phyloP scores from a whole-genome alignment of 2,113 vertebrate genomes.

The Xenus cinereus region DNA sequence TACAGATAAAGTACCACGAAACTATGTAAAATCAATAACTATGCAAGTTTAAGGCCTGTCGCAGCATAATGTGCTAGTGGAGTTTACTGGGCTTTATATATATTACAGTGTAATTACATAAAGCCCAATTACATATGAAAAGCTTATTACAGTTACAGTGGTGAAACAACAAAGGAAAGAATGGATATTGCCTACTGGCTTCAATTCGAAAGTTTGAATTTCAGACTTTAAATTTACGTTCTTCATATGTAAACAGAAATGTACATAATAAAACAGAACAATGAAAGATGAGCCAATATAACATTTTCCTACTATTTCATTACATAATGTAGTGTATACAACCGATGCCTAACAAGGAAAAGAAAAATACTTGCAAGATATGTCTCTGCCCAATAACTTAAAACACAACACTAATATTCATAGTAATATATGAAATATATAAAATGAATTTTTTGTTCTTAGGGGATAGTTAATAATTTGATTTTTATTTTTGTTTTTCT shows the following conservation, averaged over 20 bases:
- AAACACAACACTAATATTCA: background rate
- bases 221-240: background rate
- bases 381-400: background rate
- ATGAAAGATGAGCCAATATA: background rate
- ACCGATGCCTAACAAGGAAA: background rate
- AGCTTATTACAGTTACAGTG: background rate
- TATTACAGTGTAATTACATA: background rate
- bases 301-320: background rate
- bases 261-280: background rate
- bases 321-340: background rate
- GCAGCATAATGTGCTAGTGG: background rate
- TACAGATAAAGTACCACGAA: background rate
- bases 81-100: background rate
- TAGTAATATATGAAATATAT: background rate
- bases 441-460: background rate
- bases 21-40: background rate
- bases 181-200: background rate
- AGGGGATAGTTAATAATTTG: background rate
- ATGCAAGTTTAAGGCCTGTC: background rate
- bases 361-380: background rate
- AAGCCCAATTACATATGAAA: background rate
- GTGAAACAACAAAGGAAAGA: background rate
- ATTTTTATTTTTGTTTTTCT: background rate
- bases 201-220: background rate
- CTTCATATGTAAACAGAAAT: background rate